Conservation (phyloP, 2,888 invertebrate genomes). For the Seira musarum region DNA sequence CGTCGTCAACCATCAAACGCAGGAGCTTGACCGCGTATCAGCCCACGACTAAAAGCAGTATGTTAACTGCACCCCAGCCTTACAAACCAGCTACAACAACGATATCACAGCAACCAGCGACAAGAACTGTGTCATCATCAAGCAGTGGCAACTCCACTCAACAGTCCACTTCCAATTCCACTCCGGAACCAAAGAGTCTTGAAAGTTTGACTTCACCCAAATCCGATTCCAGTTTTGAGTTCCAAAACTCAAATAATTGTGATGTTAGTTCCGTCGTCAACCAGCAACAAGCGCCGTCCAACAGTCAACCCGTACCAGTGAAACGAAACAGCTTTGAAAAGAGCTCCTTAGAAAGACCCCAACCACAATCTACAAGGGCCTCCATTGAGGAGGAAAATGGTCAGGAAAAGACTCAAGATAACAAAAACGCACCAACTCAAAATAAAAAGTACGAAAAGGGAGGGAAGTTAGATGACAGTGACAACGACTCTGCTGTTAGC, state of each 20-base stretch:
- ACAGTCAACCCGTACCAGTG: conserved; percentile 34
- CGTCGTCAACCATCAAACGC: background rate
- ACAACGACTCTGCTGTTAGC: conserved; percentile 91
- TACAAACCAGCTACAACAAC: conserved; percentile 31
- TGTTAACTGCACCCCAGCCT: conserved; percentile 52
- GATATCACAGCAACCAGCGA: conserved; percentile 67
- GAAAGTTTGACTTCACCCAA: conserved; percentile 77
- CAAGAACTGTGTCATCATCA: conserved; percentile 70
- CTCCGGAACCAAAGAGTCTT: conserved; percentile 74
- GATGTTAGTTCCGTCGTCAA: background rate
- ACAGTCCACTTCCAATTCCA: conserved; percentile 46
- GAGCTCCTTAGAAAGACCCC: conserved; percentile 41
- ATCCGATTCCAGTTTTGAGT: conserved; percentile 77
- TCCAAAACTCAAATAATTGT: conserved; percentile 43
- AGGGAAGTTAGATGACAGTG: conserved; percentile 78
- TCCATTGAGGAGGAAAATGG: conserved; percentile 58
- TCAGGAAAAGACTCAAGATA: conserved; percentile 72
- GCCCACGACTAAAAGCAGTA: conserved; percentile 48
- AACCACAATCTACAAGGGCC: conserved; percentile 37
- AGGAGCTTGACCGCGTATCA: conserved; percentile 26
- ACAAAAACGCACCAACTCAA: conserved; percentile 20
- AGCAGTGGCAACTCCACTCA: conserved; percentile 38
- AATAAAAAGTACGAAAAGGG: conserved; percentile 51
- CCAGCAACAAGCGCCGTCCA: background rate
- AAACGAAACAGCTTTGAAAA: conserved; percentile 45